A percentile compares a stretch with the other conserved stretches of the same genome.
phyloP scores from a whole-genome alignment of 1,140 invertebrate genomes.

The Panulirus ornatus region DNA sequence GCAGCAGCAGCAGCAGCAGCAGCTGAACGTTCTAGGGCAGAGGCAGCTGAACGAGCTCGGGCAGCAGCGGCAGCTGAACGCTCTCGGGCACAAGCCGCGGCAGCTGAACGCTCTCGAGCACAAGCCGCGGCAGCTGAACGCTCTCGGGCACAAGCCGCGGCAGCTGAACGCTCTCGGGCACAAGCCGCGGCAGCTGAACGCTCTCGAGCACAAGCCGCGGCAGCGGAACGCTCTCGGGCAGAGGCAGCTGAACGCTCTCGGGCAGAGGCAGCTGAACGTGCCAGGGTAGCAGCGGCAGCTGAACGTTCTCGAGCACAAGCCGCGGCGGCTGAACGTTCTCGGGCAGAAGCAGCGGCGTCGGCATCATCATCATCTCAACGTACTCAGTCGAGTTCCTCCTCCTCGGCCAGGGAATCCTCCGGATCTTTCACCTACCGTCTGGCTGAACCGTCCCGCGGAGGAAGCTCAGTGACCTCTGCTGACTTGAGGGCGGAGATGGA shows the following conservation, averaged over 20 bases:
- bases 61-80: neutral
- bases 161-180: neutral
- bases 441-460: conserved; percentile 20
- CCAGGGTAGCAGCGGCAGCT: neutral
- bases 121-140: neutral
- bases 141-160: neutral
- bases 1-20: conserved; percentile 15
- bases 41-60: neutral
- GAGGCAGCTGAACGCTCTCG: neutral
- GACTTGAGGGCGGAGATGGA: conserved; percentile 32
- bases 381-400: neutral
- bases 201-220: no score
- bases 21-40: neutral
- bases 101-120: neutral
- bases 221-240: neutral
- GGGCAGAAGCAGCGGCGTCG: neutral
- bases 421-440: conserved; percentile 33
- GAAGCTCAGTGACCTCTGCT: conserved; percentile 31
- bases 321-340: neutral
- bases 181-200: neutral
- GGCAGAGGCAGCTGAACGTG: neutral
- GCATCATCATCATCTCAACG: neutral
- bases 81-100: neutral
- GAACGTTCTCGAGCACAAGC: neutral
- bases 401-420: neutral